Percentiles rank a stretch among this genome's conserved stretches.
phyloP scores from a whole-genome alignment of 2,797 vertebrate genomes.

The Pangasius sanitwongsei region DNA sequence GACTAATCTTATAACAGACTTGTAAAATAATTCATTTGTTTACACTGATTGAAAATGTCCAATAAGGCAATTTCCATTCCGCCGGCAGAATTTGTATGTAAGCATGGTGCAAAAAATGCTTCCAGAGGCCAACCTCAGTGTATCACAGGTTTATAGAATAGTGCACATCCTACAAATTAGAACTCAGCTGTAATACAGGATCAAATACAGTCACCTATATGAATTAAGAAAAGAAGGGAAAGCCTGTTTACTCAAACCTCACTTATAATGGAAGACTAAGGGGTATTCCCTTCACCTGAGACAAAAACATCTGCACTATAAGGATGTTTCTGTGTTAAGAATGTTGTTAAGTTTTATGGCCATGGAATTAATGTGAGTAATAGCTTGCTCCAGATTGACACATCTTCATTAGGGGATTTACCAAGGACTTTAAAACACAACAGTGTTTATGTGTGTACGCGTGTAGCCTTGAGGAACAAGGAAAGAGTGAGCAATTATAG shows the following conservation, averaged over 20 bases:
- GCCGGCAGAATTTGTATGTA: background rate
- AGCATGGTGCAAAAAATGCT: background rate
- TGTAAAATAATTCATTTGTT: too few species aligned
- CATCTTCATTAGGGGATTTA: conserved; percentile 20
- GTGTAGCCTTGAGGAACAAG: conserved; percentile 1
- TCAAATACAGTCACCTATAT: background rate
- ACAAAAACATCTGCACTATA: background rate
- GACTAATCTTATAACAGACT: too few species aligned
- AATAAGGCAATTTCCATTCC: too few species aligned
- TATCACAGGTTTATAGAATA: background rate
- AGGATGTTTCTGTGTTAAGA: background rate
- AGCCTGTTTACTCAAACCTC: background rate
- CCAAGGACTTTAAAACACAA: background rate
- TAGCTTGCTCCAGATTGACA: background rate
- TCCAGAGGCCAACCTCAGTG: background rate
- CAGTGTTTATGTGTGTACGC: background rate
- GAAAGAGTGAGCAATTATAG: conserved; percentile 32
- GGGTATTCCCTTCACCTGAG: background rate
- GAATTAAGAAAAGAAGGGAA: background rate
- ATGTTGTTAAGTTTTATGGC: background rate
- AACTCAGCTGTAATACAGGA: background rate
- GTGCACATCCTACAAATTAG: background rate
- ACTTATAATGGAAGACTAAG: background rate
- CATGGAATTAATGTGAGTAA: conserved; percentile 16
- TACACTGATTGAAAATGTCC: too few species aligned